Conservation (phyloP, 2,797 vertebrate species). For the Vespertilio murinus region DNA sequence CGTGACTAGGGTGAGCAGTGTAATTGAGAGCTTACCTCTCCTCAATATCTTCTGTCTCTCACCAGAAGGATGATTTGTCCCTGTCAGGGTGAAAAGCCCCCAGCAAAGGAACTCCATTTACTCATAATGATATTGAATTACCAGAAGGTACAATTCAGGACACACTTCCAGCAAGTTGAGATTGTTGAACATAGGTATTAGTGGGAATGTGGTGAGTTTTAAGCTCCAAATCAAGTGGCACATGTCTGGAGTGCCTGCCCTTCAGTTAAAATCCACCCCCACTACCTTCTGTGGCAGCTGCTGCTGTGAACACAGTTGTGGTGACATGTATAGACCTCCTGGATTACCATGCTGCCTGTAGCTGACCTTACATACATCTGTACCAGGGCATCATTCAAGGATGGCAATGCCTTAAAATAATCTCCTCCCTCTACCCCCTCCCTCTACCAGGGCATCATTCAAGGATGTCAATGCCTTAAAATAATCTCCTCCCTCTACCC, state of each 20-base stretch:
- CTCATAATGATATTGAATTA: slow-evolving; percentile 64
- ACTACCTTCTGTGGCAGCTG: background rate
- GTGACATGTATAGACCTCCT: background rate
- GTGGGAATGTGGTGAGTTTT: slow-evolving; percentile 59
- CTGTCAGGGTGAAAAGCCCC: slow-evolving; percentile 41
- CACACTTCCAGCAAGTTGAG: slow-evolving; percentile 70
- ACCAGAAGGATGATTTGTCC: slow-evolving; percentile 54
- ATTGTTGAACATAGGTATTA: slow-evolving; percentile 76
- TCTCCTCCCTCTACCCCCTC: background rate
- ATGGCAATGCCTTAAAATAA: background rate
- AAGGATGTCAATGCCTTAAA: background rate
- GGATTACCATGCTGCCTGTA: background rate
- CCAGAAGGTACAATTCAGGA: slow-evolving; percentile 73
- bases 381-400: background rate
- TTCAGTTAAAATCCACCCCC: background rate
- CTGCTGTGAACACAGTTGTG: background rate
- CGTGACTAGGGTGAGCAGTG: background rate
- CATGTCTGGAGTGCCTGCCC: background rate
- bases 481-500: background rate
- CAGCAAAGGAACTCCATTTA: slow-evolving; percentile 57
- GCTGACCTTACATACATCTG: background rate
- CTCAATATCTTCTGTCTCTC: slow-evolving; percentile 50
- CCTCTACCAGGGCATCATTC: background rate
- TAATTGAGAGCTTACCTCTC: slow-evolving; percentile 61
- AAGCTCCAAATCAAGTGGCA: slow-evolving; percentile 59